Evolutionary conservation across 2,113 vertebrate genomes (phyloP), one percentile per base, ranked within the genome.

Genomic region (Fregata magnificens): DNA sequence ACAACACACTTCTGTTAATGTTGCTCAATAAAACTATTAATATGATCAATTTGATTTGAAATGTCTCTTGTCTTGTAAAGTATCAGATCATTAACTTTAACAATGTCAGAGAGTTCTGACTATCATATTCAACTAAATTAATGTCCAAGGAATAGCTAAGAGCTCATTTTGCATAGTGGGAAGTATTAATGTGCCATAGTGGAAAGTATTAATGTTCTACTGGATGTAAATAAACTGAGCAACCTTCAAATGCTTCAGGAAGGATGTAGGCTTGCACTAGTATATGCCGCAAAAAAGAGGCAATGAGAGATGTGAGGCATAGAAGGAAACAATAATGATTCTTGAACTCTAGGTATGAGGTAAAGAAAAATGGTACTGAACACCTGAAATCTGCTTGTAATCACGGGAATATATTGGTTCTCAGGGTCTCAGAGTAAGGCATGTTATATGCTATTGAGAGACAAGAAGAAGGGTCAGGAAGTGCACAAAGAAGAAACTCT

Each of bases 11-110:
- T 84, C 82, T 91, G 65, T 91, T 97, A 97, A 95, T 76, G 69
- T 86, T 97, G 92, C 78, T 97, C 94, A 96, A 88, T 98, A 97
- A 98, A 97, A 95, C 79, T 96, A 94, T 97, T 97, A 98, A 97
- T 96, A 93, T 9, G 31, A 97, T 91, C 92, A 97, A 91, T 97
- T 96, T 97, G 73, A 97, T 91, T 93, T 96, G 86, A 97, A 98
- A 97, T 97, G 72, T 95, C 86, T 97, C 94, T 91, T 87, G 63
- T 95, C 93, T 97, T 97, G 91, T 97, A 96, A 97, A 96, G 96
- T 62, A 97, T 73, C 92, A 97, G 96, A 47, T 90, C 96, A 86
- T 98, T 98, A 98, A 97, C 93, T 97, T 96, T 93, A 97, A 96
- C 91, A 97, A 88, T 96, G 83, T 95, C 82, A 95, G 85, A 92